These are phyloP conservation scores for Dryobotodes eremita DNA, from an alignment of 2,888 invertebrate genomes.

Conservation along the genomic window DNA sequence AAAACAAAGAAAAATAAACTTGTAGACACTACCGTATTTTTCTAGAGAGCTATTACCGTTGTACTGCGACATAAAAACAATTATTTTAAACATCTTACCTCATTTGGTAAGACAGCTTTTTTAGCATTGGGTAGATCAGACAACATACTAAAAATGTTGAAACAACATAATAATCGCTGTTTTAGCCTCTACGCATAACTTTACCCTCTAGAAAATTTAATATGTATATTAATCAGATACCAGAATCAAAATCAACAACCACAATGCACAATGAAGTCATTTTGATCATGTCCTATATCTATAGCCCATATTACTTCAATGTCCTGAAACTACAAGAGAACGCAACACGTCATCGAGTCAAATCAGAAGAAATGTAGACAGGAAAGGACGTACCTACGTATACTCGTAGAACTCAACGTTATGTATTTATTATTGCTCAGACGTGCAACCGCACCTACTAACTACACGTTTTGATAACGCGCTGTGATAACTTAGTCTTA, in stretches of 20 bases:
- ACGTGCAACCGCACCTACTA: constrained; percentile 37
- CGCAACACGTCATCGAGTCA: constrained; percentile 29
- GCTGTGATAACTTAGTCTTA: constrained; percentile 28
- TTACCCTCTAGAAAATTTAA: background rate
- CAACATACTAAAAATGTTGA: constrained; percentile 1
- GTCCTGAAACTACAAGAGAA: constrained; percentile 55
- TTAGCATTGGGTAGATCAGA: background rate
- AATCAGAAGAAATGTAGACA: constrained; percentile 55
- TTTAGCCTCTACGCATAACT: background rate
- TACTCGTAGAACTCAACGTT: constrained; percentile 29
- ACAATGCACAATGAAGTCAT: background rate
- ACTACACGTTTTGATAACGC: constrained; percentile 27
- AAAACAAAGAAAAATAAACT: constrained; percentile 12
- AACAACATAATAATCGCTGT: constrained; percentile 21
- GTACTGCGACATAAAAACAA: constrained; percentile 9
- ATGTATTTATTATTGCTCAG: constrained; percentile 45
- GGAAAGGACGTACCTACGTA: constrained; percentile 40
- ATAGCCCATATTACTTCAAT: constrained; percentile 11
- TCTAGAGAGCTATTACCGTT: background rate
- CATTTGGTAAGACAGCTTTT: constrained; percentile 23
- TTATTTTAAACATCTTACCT: constrained; percentile 27
- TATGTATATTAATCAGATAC: background rate
- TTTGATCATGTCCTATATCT: constrained; percentile 5
- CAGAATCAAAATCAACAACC: background rate
- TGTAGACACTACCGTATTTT: constrained; percentile 7